A percentile compares a stretch with the other conserved stretches of the same genome.
These are phyloP conservation scores for Drosophila tripunctata DNA, from an alignment of 2,888 invertebrate genomes.

Conservation along the genomic window DNA sequence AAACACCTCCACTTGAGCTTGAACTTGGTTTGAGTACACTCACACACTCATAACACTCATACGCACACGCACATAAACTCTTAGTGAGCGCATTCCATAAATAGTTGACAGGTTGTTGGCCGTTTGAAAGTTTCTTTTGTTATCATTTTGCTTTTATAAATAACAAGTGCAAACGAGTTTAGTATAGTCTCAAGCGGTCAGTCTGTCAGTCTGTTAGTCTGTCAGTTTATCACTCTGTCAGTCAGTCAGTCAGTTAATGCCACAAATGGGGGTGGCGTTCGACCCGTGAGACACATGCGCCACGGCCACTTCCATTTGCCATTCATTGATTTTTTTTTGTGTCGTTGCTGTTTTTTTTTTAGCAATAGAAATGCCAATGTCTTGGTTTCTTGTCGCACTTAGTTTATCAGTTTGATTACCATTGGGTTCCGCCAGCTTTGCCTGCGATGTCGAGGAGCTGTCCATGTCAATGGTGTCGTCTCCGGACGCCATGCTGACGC, in stretches of 20 bases:
- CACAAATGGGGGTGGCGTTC: slow-evolving; percentile 39
- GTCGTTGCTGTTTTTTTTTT: slow-evolving; percentile 9
- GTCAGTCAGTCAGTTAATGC: slow-evolving; percentile 32
- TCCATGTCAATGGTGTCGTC: slow-evolving; percentile 90
- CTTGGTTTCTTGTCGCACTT: slow-evolving; percentile 9
- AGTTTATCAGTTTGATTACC: slow-evolving; percentile 40
- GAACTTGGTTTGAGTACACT: slow-evolving; percentile 38
- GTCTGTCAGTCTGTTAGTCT: slow-evolving; percentile 17
- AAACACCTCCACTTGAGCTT: slow-evolving; percentile 57
- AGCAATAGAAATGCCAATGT: slow-evolving; percentile 23
- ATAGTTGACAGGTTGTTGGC: slow-evolving; percentile 63
- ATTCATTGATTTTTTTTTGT: slow-evolving; percentile 79
- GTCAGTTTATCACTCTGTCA: slow-evolving; percentile 27
- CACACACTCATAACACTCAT: slow-evolving; percentile 2
- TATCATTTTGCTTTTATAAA: slow-evolving; percentile 51
- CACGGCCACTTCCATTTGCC: slow-evolving; percentile 78
- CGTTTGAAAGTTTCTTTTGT: slow-evolving; percentile 65
- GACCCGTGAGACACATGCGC: slow-evolving; percentile 76
- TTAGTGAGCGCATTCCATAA: slow-evolving; percentile 33
- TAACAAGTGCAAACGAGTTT: slow-evolving; percentile 35
- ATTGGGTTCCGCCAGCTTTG: slow-evolving; percentile 86
- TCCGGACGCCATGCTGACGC: slow-evolving; percentile 91
- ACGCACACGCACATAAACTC: slow-evolving; percentile 3
- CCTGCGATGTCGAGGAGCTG: slow-evolving; percentile 86
- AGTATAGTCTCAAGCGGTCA: slow-evolving; percentile 7